A percentile compares a stretch with the other conserved stretches of the same genome.
phyloP scores from a whole-genome alignment of 2,888 invertebrate genomes.

The Bimastos eiseni region DNA sequence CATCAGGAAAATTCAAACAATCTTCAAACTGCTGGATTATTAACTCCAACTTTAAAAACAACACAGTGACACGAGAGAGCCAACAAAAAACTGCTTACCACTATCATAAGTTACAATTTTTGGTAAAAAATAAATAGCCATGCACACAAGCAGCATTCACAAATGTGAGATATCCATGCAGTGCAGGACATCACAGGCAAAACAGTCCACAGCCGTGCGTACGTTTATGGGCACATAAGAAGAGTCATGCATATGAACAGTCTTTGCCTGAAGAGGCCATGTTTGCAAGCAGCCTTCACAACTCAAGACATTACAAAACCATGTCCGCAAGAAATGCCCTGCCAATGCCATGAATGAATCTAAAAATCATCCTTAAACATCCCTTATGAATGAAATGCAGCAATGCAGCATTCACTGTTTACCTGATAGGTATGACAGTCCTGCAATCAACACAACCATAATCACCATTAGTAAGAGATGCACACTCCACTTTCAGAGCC shows the following conservation, averaged over 20 bases:
- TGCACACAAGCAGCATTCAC: too few species aligned
- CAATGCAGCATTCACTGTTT: conserved; percentile 15
- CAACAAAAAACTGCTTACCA: not conserved
- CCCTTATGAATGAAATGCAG: conserved; percentile 1
- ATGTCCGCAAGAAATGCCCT: not conserved
- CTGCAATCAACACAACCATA: conserved; percentile 23
- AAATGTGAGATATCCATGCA: too few species aligned
- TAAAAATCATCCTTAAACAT: not conserved
- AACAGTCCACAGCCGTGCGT: not conserved
- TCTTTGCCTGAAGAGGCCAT: not conserved
- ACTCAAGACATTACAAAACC: not conserved
- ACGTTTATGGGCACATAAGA: not conserved
- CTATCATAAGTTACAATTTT: too few species aligned
- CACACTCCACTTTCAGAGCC: not conserved
- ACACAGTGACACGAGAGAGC: not conserved
- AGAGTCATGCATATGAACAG: not conserved
- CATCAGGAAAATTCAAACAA: not conserved
- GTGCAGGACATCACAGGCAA: not conserved
- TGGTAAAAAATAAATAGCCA: too few species aligned
- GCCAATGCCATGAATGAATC: not conserved
- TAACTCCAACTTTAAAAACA: not conserved
- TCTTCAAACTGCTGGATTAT: not conserved
- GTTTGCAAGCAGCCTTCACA: too few species aligned
- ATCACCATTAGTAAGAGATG: not conserved
- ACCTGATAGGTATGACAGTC: conserved; percentile 28